Evolutionary conservation across 2,113 vertebrate genomes (phyloP).

Genomic region (Myotis lucifugus): DNA sequence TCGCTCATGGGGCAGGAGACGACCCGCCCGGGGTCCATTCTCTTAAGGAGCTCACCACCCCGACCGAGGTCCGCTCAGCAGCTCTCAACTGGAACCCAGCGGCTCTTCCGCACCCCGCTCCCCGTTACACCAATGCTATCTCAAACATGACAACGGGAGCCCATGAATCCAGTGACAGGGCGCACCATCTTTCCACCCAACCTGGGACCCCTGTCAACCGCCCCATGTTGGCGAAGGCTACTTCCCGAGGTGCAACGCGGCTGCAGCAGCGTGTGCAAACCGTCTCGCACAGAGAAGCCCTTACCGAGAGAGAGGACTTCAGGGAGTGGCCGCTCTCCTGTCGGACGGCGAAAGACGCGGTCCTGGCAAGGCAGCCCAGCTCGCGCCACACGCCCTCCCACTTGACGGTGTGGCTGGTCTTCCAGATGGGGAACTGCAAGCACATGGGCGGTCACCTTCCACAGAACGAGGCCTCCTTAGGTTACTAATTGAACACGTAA

Average conservation of each 20-base stretch:
- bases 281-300: fast-evolving
- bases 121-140: fast-evolving
- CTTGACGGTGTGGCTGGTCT: conserved; percentile 93
- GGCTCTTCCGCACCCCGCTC: background rate
- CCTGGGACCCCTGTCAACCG: fast-evolving
- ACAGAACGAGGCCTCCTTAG: fast-evolving
- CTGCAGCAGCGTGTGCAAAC: fast-evolving
- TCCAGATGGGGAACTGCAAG: conserved; percentile 92
- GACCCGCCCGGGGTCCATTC: fast-evolving
- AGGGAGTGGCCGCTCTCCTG: conserved; percentile 97
- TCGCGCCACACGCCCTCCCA: conserved; percentile 98
- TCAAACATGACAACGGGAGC: fast-evolving
- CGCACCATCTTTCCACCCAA: fast-evolving
- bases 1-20: fast-evolving
- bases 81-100: background rate
- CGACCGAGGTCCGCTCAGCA: fast-evolving
- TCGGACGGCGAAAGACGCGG: conserved; percentile 94
- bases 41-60: background rate
- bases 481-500: fast-evolving
- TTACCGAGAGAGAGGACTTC: conserved; percentile 95
- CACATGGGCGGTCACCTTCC: fast-evolving
- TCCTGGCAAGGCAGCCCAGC: conserved; percentile 94
- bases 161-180: fast-evolving
- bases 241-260: fast-evolving
- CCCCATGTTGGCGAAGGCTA: fast-evolving